These are phyloP conservation scores for Drosophila pachea DNA, from an alignment of 1,140 invertebrate species.

Conservation along the genomic window DNA sequence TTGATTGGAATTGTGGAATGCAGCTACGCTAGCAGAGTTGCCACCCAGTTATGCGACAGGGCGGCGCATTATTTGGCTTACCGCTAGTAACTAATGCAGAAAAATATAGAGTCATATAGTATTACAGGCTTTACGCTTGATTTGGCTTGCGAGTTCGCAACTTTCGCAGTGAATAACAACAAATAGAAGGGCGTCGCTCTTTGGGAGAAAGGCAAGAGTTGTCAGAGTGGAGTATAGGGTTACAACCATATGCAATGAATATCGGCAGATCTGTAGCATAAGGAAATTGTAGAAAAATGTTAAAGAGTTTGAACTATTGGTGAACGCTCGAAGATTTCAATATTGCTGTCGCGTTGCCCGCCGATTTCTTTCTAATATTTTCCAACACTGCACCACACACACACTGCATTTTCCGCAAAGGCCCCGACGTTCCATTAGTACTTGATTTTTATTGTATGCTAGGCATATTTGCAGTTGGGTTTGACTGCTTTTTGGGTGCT, in stretches of 20 bases:
- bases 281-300: no score
- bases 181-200: constrained; percentile 23
- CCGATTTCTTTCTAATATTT: no score
- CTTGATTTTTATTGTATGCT: background rate
- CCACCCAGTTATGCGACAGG: constrained; percentile 61
- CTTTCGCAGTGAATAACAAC: constrained; percentile 25
- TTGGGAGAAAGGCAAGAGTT: constrained; percentile 25
- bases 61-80: constrained; percentile 51
- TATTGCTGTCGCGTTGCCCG: no score
- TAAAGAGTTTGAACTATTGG: no score
- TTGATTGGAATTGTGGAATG: constrained; percentile 69
- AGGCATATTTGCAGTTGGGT: background rate
- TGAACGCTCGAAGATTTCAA: no score
- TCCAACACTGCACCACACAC: no score
- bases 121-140: constrained; percentile 66
- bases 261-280: no score
- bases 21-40: constrained; percentile 48
- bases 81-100: constrained; percentile 1
- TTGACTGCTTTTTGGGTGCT: background rate
- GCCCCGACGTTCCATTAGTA: background rate
- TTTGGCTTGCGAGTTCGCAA: constrained; percentile 46
- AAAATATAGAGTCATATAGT: constrained; percentile 29
- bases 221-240: constrained; percentile 12
- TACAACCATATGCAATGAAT: constrained; percentile 14
- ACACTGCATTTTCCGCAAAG: background rate